A percentile compares a stretch with the other conserved stretches of the same genome.
Evolutionary conservation across 2,113 vertebrate genomes (phyloP).

Genomic region (Pteruthius melanotis): DNA sequence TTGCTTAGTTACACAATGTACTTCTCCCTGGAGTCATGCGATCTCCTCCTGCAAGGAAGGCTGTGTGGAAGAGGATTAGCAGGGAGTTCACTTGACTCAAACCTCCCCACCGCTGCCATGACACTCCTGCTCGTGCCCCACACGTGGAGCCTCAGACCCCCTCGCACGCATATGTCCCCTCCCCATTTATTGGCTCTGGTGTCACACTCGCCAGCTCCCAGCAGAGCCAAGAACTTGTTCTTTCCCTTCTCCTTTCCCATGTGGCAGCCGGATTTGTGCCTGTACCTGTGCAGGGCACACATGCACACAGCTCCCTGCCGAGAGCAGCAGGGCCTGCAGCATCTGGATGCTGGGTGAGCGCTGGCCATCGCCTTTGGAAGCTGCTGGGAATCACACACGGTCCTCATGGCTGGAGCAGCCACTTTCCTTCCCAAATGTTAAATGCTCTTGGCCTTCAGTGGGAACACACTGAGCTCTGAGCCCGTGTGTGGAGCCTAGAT

Average conservation of each 20-base stretch:
- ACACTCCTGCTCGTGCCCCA: background rate
- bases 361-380: background rate
- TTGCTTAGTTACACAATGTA: conserved; percentile 41
- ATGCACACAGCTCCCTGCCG: fast-evolving
- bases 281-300: background rate
- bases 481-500: background rate
- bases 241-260: background rate
- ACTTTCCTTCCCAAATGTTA: background rate
- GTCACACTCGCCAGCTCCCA: background rate
- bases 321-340: background rate
- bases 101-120: background rate
- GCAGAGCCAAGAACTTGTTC: background rate
- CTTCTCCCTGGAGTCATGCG: conserved; percentile 31
- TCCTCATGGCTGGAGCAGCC: background rate
- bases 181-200: fast-evolving
- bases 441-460: background rate
- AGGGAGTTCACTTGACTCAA: background rate
- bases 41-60: background rate
- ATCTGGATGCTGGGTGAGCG: background rate
- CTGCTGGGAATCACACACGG: background rate
- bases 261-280: background rate
- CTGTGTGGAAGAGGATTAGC: conserved; percentile 44
- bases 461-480: background rate
- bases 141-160: background rate
- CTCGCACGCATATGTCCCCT: fast-evolving